Base-by-base conservation (phyloP, 2,797 vertebrate species). In the Cryptoblepharus egeriae region DNA sequence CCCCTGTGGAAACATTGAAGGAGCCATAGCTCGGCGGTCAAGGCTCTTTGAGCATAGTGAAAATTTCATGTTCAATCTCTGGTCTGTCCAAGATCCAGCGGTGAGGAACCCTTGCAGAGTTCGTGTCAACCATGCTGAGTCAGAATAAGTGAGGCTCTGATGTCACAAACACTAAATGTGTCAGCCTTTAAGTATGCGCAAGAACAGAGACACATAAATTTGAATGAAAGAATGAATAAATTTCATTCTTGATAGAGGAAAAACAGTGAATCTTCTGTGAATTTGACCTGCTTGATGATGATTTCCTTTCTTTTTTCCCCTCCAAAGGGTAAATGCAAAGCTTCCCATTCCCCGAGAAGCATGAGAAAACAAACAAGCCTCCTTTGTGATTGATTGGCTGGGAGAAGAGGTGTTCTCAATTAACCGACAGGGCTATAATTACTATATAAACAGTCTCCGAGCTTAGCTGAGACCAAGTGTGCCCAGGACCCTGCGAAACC, bases 381-480 rank as follows among this genome's bases (percentile, higher is more conserved):
- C 88, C 82, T 88, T 84, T 37, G 75, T 93, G 92, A 93, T 93
- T 88, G 92, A 94, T 93, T 91, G 81, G 80, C 87, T 91, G 90
- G 92, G 87, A 75, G 55, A 37, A 80, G 80, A 76, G 73, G 80
- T 37, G 26, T 45, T 82, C 91, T 89, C 90, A 93, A 89, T 92
- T 93, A 92, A 86, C 89, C 87, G 83, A 83, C 92, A 87, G 75
- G 87, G 86, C 85, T 92, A 90, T 92, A 92, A 93, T 93, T 93
- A 92, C 92, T 90, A 88, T 67, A 90, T 90, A 93, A 93, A 94
- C 90, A 84, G 86, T 83, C 39, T 85, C 82, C 24, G n/a, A 24
- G 77, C 69, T 81, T 81, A 81, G 63, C 49, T 88, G 75, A 84
- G 86, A 91, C 87, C 82, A 90, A 93, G 81, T 81, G 88, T 75